Evolutionary conservation across 2,797 vertebrate genomes (phyloP).

Genomic region (Phalloptychus januarius): DNA sequence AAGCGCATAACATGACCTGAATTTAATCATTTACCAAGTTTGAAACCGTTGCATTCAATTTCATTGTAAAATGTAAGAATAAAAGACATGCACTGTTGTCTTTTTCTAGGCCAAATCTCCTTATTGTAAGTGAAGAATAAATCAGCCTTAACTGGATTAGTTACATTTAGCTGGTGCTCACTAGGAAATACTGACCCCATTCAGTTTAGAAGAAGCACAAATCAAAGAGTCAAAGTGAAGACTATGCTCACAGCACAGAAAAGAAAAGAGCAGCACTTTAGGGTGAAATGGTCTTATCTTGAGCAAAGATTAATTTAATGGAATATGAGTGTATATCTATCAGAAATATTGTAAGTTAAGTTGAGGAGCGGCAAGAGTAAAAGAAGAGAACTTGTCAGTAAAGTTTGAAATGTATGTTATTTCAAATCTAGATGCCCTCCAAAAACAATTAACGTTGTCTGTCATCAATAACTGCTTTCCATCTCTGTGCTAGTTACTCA

Average conservation of each 20-base stretch:
- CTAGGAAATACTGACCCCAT: conserved; percentile 2
- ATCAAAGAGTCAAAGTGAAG: background rate
- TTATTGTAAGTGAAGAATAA: background rate
- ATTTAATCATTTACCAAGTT: background rate
- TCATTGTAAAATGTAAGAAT: background rate
- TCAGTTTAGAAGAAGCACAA: background rate
- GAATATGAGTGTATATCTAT: background rate
- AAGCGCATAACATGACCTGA: background rate
- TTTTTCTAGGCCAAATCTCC: background rate
- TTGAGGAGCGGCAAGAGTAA: background rate
- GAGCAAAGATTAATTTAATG: background rate
- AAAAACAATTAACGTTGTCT: background rate
- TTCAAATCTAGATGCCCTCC: background rate
- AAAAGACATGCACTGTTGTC: background rate
- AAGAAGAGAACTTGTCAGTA: background rate
- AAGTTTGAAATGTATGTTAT: background rate
- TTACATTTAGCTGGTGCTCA: background rate
- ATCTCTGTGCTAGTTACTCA: background rate
- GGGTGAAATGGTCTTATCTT: background rate
- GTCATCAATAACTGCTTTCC: background rate
- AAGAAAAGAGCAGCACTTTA: background rate
- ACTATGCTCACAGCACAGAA: background rate
- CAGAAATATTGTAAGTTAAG: background rate
- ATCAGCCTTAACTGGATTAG: background rate
- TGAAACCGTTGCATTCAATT: background rate